Evolutionary conservation across 2,113 vertebrate species (phyloP).

Genomic region (Amblyopsis rosae): DNA sequence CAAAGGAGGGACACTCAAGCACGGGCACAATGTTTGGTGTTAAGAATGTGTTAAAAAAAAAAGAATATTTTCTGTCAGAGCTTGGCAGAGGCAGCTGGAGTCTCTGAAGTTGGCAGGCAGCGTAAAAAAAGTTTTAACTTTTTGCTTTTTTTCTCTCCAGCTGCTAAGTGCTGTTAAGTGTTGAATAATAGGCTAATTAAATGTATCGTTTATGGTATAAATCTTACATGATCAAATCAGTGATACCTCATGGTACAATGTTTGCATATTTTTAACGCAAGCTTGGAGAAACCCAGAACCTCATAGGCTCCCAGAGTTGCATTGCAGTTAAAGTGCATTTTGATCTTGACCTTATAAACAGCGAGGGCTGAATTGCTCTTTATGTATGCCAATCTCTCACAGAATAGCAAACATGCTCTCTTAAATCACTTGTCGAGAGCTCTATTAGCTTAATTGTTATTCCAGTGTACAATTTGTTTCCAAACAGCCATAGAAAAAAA

Average conservation of each 20-base stretch:
- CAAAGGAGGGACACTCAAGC: slow-evolving; percentile 67
- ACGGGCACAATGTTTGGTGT: slow-evolving; percentile 55
- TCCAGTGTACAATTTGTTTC: slow-evolving; percentile 50
- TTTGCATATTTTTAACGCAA: not conserved
- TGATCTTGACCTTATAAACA: slow-evolving; percentile 38
- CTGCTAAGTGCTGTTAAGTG: not conserved
- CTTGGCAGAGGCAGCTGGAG: slow-evolving; percentile 63
- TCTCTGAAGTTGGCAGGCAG: slow-evolving; percentile 44
- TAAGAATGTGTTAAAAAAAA: slow-evolving; percentile 54
- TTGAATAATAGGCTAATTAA: not conserved
- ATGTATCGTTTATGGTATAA: not conserved
- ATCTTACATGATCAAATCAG: not conserved
- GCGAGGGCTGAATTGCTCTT: not conserved
- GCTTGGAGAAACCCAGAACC: slow-evolving; percentile 2
- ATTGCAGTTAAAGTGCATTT: slow-evolving; percentile 16
- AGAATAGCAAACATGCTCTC: not conserved
- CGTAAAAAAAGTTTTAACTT: slow-evolving; percentile 1
- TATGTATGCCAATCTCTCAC: not conserved
- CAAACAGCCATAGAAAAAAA: slow-evolving; percentile 39
- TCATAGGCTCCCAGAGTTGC: slow-evolving; percentile 1
- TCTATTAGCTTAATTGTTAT: slow-evolving; percentile 58
- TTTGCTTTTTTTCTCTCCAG: slow-evolving; percentile 1
- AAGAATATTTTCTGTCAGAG: slow-evolving; percentile 48
- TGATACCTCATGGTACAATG: not conserved
- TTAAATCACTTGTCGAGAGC: slow-evolving; percentile 31